phyloP scores from a whole-genome alignment of 1,140 invertebrate genomes.

The Cydia fagiglandana region DNA sequence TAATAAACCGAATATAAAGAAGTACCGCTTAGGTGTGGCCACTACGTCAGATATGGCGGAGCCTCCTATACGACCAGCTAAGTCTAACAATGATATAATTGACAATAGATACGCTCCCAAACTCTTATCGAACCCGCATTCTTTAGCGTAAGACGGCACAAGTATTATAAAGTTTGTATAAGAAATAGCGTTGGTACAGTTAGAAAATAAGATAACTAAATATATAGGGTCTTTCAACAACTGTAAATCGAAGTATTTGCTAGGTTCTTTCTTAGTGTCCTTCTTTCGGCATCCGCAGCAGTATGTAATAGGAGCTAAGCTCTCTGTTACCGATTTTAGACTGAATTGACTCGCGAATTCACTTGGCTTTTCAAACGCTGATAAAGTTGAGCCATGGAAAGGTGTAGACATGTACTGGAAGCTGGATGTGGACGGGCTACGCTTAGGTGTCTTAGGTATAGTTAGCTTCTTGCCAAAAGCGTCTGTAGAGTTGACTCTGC shows the following conservation, averaged over 20 bases:
- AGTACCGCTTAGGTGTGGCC: slow-evolving; percentile 87
- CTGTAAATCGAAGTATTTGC: slow-evolving; percentile 88
- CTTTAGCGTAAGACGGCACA: slow-evolving; percentile 86
- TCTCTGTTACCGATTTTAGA: slow-evolving; percentile 83
- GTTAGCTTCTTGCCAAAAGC: slow-evolving; percentile 61
- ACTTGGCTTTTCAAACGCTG: slow-evolving; percentile 86
- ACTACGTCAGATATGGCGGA: slow-evolving; percentile 88
- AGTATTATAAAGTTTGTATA: slow-evolving; percentile 92
- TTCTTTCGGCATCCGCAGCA: slow-evolving; percentile 69
- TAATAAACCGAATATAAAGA: slow-evolving; percentile 88
- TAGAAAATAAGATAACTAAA: slow-evolving; percentile 89
- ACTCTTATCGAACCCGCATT: slow-evolving; percentile 84
- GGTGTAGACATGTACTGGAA: slow-evolving; percentile 91
- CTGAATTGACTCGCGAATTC: slow-evolving; percentile 88
- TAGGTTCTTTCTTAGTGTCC: slow-evolving; percentile 72
- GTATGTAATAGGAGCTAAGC: slow-evolving; percentile 72
- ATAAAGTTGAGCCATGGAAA: slow-evolving; percentile 90
- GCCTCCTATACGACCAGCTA: slow-evolving; percentile 89
- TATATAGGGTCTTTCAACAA: slow-evolving; percentile 89
- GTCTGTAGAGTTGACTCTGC: slow-evolving; percentile 59
- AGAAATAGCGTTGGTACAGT: slow-evolving; percentile 90
- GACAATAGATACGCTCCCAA: slow-evolving; percentile 86
- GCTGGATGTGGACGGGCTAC: slow-evolving; percentile 88
- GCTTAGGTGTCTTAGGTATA: slow-evolving; percentile 76
- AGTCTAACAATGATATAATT: slow-evolving; percentile 87